These are phyloP conservation scores for Vandiemenella viatica DNA, from an alignment of 2,888 invertebrate species.

Conservation along the genomic window DNA sequence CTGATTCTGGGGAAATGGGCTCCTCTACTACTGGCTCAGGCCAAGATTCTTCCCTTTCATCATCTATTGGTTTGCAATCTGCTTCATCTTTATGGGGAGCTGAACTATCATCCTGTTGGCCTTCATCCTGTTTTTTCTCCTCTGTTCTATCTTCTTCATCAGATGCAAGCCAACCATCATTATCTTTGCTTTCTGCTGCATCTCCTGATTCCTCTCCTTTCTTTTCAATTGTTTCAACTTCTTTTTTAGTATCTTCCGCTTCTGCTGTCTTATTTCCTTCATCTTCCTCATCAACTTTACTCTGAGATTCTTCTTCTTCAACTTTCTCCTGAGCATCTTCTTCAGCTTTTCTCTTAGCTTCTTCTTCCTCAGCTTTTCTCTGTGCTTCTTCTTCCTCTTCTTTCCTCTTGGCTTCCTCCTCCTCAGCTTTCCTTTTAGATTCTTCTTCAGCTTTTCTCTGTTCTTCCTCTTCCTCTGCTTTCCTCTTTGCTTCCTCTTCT, in stretches of 20 bases:
- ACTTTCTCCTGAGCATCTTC: neutral
- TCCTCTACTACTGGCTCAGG: neutral
- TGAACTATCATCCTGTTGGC: neutral
- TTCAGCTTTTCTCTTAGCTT: neutral
- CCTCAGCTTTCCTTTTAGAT: neutral
- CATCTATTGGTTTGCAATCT: neutral
- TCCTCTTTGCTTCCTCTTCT: neutral
- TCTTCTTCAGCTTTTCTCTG: neutral
- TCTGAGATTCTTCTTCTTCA: neutral
- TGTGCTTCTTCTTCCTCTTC: neutral
- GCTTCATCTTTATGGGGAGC: neutral
- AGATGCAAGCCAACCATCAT: no score
- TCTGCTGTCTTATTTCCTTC: neutral
- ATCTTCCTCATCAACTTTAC: neutral
- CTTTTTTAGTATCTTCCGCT: neutral
- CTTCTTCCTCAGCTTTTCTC: neutral
- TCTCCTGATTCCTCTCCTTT: neutral
- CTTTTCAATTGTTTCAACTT: neutral
- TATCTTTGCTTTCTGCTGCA: no score
- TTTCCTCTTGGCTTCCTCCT: neutral
- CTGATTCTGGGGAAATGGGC: neutral
- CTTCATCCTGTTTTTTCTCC: neutral
- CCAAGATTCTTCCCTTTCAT: neutral
- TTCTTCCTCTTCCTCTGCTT: neutral
- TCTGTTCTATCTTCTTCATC: neutral